A percentile compares a stretch with the other conserved stretches of the same genome.
These are phyloP conservation scores for Deilephila porcellus DNA, from an alignment of 2,888 invertebrate species.

Conservation along the genomic window DNA sequence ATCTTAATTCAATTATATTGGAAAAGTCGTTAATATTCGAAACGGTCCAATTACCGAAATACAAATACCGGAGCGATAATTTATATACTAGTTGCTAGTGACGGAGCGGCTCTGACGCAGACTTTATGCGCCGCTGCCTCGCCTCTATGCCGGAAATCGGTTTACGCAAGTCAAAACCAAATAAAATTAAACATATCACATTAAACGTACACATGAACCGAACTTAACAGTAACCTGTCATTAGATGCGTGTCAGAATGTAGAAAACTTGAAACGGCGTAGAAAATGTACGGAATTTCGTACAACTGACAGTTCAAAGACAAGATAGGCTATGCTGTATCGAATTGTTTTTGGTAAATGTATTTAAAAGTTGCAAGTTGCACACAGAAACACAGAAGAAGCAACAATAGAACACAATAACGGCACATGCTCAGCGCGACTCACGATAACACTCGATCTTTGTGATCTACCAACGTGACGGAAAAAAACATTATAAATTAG, in stretches of 20 bases:
- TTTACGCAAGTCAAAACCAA: neutral
- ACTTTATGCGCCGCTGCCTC: conserved; percentile 3
- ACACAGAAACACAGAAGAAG: neutral
- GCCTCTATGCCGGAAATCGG: conserved; percentile 1
- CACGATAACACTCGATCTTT: conserved; percentile 13
- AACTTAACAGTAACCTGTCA: neutral
- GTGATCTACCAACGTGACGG: conserved; percentile 1
- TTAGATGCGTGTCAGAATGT: neutral
- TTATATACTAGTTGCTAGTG: conserved; percentile 6
- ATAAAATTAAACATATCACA: neutral
- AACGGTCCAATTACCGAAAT: conserved; percentile 35
- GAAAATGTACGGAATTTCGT: neutral
- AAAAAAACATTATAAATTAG: conserved; percentile 23
- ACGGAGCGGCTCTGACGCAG: neutral
- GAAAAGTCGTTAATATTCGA: conserved; percentile 26
- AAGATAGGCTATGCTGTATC: neutral
- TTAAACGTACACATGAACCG: neutral
- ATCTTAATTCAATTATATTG: conserved; percentile 28
- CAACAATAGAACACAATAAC: conserved; percentile 11
- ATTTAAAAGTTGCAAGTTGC: neutral
- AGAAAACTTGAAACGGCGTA: neutral
- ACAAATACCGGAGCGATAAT: conserved; percentile 6
- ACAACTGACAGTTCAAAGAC: no score
- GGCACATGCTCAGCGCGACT: conserved; percentile 18
- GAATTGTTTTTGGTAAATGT: neutral